phyloP scores from a whole-genome alignment of 2,113 vertebrate species.

The Echinops telfairi region DNA sequence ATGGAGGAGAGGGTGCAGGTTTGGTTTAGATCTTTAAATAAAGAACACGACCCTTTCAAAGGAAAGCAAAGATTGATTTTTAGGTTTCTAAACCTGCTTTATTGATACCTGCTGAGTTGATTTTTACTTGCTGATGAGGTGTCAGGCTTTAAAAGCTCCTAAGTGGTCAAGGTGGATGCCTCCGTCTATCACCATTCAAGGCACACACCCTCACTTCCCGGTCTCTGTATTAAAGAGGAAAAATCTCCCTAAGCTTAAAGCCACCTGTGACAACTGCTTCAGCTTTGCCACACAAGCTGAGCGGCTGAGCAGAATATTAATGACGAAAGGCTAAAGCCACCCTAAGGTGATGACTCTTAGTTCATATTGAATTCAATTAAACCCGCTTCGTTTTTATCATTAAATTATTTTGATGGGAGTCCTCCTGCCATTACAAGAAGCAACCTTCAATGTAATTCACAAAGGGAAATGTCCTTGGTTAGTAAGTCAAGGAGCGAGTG shows the following conservation, averaged over 20 bases:
- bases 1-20: not conserved
- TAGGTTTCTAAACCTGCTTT: slow-evolving; percentile 48
- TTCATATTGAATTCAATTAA: slow-evolving; percentile 74
- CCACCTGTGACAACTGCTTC: not conserved
- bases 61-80: slow-evolving; percentile 43
- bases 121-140: slow-evolving; percentile 63
- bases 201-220: not conserved
- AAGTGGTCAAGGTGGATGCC: slow-evolving; percentile 7
- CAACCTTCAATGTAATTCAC: slow-evolving; percentile 59
- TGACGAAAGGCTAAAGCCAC: slow-evolving; percentile 39
- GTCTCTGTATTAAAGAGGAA: slow-evolving; percentile 20
- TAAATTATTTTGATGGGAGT: slow-evolving; percentile 72
- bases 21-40: slow-evolving; percentile 58
- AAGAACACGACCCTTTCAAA: slow-evolving; percentile 47
- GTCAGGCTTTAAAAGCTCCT: slow-evolving; percentile 54
- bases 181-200: slow-evolving; percentile 37
- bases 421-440: not conserved
- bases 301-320: slow-evolving; percentile 63
- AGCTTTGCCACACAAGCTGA: slow-evolving; percentile 13
- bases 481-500: slow-evolving; percentile 51
- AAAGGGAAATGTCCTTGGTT: slow-evolving; percentile 73
- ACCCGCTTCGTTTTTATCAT: slow-evolving; percentile 70
- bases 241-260: not conserved
- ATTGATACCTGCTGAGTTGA: slow-evolving; percentile 15
- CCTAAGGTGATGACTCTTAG: slow-evolving; percentile 62